phyloP scores from a whole-genome alignment of 2,113 vertebrate genomes.

The Pedetes capensis region DNA sequence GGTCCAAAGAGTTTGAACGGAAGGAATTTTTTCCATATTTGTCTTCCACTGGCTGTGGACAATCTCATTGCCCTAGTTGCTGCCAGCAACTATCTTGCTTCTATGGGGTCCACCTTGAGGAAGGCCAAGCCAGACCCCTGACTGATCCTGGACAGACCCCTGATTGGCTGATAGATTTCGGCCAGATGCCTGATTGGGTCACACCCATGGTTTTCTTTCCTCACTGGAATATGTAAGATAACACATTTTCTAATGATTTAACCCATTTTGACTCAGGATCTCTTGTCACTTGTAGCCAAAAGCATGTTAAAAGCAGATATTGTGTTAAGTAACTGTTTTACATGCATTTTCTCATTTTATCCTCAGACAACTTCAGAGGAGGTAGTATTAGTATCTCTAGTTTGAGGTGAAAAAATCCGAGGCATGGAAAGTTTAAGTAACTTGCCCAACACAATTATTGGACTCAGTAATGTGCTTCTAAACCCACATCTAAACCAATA shows the following conservation, averaged over 20 bases:
- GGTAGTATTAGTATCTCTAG: not conserved
- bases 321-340: slow-evolving; percentile 40
- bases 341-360: slow-evolving; percentile 29
- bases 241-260: slow-evolving; percentile 9
- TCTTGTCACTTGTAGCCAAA: not conserved
- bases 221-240: not conserved
- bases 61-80: not conserved
- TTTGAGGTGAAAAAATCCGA: not conserved
- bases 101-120: not conserved
- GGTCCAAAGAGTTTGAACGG: not conserved
- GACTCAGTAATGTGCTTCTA: not conserved
- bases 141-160: not conserved
- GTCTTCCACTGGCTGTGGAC: not conserved
- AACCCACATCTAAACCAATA: not conserved
- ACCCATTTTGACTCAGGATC: slow-evolving; percentile 27
- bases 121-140: not conserved
- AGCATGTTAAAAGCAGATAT: not conserved
- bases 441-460: slow-evolving; percentile 6
- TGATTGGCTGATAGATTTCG: not conserved
- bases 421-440: not conserved
- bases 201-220: not conserved
- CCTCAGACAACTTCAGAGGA: not conserved
- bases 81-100: not conserved
- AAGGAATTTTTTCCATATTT: slow-evolving; percentile 5
- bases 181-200: not conserved